These are phyloP conservation scores for Panopea generosa DNA, from an alignment of 2,888 invertebrate species.

Conservation along the genomic window DNA sequence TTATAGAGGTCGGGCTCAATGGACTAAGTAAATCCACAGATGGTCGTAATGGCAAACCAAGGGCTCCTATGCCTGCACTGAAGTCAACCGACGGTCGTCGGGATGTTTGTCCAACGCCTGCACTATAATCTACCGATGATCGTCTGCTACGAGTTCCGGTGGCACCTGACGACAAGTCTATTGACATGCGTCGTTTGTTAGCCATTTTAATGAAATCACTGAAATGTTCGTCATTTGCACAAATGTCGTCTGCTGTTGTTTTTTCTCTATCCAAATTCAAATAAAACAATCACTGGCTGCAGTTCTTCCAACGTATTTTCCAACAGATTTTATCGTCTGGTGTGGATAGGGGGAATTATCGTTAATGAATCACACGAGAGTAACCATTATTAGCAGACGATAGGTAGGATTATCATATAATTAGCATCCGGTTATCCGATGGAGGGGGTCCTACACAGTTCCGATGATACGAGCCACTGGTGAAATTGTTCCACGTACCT, in stretches of 20 bases:
- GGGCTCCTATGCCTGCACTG: background rate
- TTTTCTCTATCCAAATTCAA: background rate
- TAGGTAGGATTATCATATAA: conserved; percentile 4
- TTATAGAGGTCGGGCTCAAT: background rate
- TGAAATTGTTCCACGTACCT: background rate
- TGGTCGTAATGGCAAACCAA: conserved; percentile 3
- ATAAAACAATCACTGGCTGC: background rate
- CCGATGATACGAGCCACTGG: too few species aligned
- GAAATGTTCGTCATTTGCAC: too few species aligned
- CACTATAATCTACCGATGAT: conserved; percentile 49
- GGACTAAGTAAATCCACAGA: conserved; percentile 28
- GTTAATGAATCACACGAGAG: conserved; percentile 5
- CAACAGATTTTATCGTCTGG: conserved; percentile 1
- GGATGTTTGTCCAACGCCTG: conserved; percentile 26
- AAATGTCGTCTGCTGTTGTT: too few species aligned
- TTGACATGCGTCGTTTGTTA: background rate
- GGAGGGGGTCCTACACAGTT: too few species aligned
- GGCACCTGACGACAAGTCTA: conserved; percentile 6
- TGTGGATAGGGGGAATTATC: conserved; percentile 12
- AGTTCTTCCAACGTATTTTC: conserved; percentile 23
- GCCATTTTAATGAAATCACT: background rate
- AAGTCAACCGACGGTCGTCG: conserved; percentile 41
- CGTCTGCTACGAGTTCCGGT: conserved; percentile 34
- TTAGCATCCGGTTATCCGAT: too few species aligned
- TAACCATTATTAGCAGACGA: conserved; percentile 27